Conservation (phyloP, 1,140 invertebrate genomes). For the Hesperophylax magnus region DNA sequence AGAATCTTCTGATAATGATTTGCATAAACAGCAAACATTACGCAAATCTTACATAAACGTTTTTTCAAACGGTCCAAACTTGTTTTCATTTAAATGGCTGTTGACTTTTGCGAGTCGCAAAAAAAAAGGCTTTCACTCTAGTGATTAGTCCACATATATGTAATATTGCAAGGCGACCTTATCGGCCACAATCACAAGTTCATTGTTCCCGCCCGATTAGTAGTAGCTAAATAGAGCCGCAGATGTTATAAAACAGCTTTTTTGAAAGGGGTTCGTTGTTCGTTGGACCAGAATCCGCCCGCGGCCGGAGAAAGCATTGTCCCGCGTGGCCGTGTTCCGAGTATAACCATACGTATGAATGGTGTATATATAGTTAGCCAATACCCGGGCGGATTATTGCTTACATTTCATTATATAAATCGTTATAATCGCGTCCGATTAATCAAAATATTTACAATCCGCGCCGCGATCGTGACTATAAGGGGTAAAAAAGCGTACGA, state of each 20-base stretch:
- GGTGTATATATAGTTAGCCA: no score
- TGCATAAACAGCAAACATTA: no score
- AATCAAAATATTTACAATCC: conserved; percentile 45
- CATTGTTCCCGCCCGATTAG: not conserved
- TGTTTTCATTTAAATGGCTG: no score
- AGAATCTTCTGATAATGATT: no score
- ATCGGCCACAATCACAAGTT: conserved; percentile 13
- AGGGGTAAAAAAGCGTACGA: conserved; percentile 24
- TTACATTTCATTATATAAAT: conserved; percentile 44
- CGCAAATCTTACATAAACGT: no score
- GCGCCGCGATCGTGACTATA: conserved; percentile 33
- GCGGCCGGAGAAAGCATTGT: conserved; percentile 44
- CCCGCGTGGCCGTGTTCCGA: not conserved
- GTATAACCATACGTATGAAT: no score
- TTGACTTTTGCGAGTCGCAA: not conserved
- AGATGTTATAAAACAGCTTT: conserved; percentile 10
- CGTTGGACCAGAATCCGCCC: conserved; percentile 24
- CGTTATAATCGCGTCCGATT: conserved; percentile 36
- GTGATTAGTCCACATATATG: not conserved
- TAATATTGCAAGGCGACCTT: conserved; percentile 3
- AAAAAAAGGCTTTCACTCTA: conserved; percentile 33
- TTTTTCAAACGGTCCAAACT: no score
- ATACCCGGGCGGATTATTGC: not conserved
- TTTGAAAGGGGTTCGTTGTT: conserved; percentile 5
- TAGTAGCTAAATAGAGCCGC: not conserved